Conservation (phyloP, 2,888 invertebrate genomes). For the Acrobasis suavella region DNA sequence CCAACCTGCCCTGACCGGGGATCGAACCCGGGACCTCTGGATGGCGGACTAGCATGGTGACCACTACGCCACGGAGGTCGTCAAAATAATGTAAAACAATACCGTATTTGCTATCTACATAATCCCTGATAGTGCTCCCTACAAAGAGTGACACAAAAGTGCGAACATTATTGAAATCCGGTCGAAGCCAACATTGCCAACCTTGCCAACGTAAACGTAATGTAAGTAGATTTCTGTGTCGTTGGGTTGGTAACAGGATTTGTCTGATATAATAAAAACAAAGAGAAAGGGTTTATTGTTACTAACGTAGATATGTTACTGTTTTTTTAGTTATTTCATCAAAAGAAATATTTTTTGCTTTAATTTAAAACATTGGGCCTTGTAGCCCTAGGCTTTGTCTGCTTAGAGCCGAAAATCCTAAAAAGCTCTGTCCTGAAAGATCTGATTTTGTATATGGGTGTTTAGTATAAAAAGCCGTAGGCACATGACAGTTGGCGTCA, state of each 20-base stretch:
- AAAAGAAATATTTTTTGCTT: background rate
- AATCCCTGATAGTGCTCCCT: background rate
- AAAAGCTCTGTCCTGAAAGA: no score
- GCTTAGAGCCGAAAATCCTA: no score
- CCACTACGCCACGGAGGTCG: no score
- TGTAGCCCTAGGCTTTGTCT: no score
- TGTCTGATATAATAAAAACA: constrained; percentile 13
- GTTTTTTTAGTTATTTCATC: background rate
- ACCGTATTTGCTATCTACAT: background rate
- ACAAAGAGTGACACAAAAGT: background rate
- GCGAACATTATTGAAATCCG: constrained; percentile 8
- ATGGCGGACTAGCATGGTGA: no score
- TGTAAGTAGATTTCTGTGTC: constrained; percentile 17
- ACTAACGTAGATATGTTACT: background rate
- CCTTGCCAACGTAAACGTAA: constrained; percentile 11
- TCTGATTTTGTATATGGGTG: no score
- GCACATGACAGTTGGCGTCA: no score
- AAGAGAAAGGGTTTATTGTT: background rate
- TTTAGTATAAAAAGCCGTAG: no score
- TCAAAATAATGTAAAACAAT: no score
- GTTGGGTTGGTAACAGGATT: constrained; percentile 5
- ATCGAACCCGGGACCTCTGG: no score
- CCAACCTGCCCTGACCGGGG: no score
- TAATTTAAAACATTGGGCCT: no score
- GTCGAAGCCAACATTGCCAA: background rate